Percentiles rank a stretch among this genome's conserved stretches.
phyloP scores from a whole-genome alignment of 2,113 vertebrate genomes.

The Donacobius atricapilla region DNA sequence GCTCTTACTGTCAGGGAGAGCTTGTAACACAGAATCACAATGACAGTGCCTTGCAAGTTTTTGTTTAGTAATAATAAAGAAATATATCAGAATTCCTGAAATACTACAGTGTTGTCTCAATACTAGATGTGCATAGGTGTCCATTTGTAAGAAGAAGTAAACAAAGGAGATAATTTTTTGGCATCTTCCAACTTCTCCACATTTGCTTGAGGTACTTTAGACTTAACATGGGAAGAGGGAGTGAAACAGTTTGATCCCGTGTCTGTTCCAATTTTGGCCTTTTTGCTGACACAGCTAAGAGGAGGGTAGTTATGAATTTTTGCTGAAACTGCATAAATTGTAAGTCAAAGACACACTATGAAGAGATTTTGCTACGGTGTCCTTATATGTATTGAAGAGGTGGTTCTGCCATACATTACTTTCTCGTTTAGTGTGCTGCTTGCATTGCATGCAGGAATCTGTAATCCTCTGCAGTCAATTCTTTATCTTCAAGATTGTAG shows the following conservation, averaged over 20 bases:
- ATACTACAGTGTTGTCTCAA: background rate
- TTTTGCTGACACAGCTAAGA: background rate
- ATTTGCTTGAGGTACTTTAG: background rate
- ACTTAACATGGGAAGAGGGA: background rate
- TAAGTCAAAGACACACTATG: background rate
- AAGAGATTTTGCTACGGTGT: background rate
- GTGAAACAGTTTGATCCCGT: background rate
- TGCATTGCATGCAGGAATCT: background rate
- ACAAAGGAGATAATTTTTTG: background rate
- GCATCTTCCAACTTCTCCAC: background rate
- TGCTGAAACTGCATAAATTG: background rate
- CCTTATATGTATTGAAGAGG: background rate
- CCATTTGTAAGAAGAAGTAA: background rate
- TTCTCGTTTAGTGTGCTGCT: background rate
- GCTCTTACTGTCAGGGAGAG: background rate
- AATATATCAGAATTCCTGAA: background rate
- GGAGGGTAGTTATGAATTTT: background rate
- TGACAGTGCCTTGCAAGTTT: background rate
- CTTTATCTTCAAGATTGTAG: background rate
- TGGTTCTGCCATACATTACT: accelerated
- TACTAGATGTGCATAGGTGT: background rate
- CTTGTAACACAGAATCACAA: background rate
- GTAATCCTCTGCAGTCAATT: background rate
- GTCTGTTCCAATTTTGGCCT: background rate
- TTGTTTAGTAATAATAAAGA: background rate